Conservation (phyloP, 2,888 invertebrate species). For the Zhuqinia jingwanae region DNA sequence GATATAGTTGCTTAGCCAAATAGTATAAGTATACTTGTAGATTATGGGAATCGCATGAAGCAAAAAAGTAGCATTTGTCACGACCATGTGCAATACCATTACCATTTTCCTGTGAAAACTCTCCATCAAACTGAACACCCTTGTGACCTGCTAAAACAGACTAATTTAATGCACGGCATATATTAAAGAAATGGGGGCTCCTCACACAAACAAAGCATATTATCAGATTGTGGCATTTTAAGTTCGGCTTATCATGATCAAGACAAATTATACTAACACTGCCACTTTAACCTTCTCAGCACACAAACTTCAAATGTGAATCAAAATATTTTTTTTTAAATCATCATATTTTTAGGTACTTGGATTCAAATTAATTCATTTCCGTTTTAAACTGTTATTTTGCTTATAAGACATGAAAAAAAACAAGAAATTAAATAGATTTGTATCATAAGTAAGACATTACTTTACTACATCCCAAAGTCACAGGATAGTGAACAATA, state of each 20-base stretch:
- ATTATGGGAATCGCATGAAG: slow-evolving; percentile 61
- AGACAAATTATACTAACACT: no score
- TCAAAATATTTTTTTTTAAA: neutral
- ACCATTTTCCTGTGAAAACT: slow-evolving; percentile 62
- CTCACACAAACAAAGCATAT: neutral
- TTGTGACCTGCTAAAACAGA: slow-evolving; percentile 38
- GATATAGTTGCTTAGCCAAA: neutral
- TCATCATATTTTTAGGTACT: no score
- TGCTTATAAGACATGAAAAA: no score
- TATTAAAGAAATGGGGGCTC: neutral
- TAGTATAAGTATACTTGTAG: slow-evolving; percentile 19
- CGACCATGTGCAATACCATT: slow-evolving; percentile 56
- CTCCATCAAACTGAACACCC: slow-evolving; percentile 45
- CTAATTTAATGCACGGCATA: slow-evolving; percentile 45
- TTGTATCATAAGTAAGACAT: no score
- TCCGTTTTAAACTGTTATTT: no score
- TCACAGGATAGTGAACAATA: no score
- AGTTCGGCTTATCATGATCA: neutral
- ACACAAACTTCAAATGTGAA: neutral
- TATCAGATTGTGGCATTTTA: neutral
- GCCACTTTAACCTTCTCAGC: neutral
- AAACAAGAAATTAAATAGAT: no score
- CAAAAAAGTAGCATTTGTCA: slow-evolving; percentile 41
- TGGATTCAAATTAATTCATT: no score
- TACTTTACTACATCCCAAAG: no score